Percentiles rank a stretch among this genome's conserved stretches.
Conservation (phyloP, 2,797 vertebrate genomes). For the Bradypodion pumilum region DNA sequence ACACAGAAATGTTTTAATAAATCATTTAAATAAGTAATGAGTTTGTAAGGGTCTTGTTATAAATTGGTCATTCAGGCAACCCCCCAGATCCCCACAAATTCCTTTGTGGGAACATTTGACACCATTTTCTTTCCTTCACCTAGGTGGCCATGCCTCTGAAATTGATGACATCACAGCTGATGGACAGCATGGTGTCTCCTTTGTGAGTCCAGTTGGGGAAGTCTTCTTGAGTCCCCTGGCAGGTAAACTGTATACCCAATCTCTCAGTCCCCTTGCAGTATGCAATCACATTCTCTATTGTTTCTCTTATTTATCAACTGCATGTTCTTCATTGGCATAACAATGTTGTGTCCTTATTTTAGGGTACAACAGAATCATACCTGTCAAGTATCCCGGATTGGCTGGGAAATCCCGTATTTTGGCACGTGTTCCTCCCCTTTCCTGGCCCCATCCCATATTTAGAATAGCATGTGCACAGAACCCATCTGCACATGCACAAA, state of each 20-base stretch:
- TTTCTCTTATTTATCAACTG: not conserved
- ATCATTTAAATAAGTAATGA: not conserved
- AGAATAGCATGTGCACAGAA: too few species aligned
- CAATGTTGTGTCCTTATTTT: not conserved
- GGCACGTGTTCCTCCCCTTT: too few species aligned
- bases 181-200: conserved; percentile 88
- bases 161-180: conserved; percentile 84
- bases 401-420: too few species aligned
- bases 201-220: conserved; percentile 86
- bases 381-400: too few species aligned
- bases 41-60: not conserved
- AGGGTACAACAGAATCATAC: not conserved
- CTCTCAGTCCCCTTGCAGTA: not conserved
- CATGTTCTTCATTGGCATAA: not conserved
- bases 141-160: conserved; percentile 84
- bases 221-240: conserved; percentile 90
- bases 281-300: not conserved
- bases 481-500: too few species aligned
- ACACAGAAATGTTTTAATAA: not conserved
- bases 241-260: conserved; percentile 72
- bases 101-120: not conserved
- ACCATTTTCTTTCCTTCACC: conserved; percentile 13
- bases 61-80: not conserved
- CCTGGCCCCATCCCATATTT: too few species aligned
- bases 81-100: not conserved